Evolutionary conservation across 2,113 vertebrate species (phyloP), one percentile per base, ranked within the genome.

Genomic region (Xyrauchen texanus): DNA sequence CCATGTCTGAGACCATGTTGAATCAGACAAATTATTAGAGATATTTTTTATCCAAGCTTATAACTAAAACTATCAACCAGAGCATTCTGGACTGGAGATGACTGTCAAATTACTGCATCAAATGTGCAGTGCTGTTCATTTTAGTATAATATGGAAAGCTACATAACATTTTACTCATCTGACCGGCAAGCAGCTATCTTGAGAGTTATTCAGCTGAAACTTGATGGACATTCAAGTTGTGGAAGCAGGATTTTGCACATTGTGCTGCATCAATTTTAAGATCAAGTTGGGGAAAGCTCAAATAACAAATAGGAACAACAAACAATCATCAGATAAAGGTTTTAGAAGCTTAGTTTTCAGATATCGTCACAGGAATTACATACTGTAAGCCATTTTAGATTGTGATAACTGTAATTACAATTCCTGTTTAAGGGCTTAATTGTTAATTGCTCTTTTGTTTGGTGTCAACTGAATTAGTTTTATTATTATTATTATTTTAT

Each of bases 61-160:
- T 12, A 51, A 74, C 46, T 74, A 12, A 61, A 74, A 73, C n/a
- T 47, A 16, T 73, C n/a, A 61, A 11, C 13, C 10, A 60, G 46
- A 16, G 47, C 10, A 44, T n/a, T 15, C 10, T 10, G 11, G 15
- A 62, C 6, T 7, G 51, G 34, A 76, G 13, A 64, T 45, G 34
- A 16, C 73, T 76, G 62, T 76, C 73, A 76, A 34, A 76, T 76
- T 55, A 76, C 62, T 12, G 7, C 34, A 65, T 47, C 62, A 53
- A 65, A 76, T 76, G 73, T 55, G 21, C 60, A 64, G 73, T 11
- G 8, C 73, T 76, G 34, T 76, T 65, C 73, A 53, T 55, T 76
- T 65, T 44, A 21, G 47, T 53, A 34, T 34, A 34, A 34, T 34
- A 44, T 53, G 49, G 73, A 76, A 53, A 21, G 10, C 62, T 65